These are phyloP conservation scores for Xyrauchen texanus DNA, from an alignment of 2,113 vertebrate species.

Conservation along the genomic window DNA sequence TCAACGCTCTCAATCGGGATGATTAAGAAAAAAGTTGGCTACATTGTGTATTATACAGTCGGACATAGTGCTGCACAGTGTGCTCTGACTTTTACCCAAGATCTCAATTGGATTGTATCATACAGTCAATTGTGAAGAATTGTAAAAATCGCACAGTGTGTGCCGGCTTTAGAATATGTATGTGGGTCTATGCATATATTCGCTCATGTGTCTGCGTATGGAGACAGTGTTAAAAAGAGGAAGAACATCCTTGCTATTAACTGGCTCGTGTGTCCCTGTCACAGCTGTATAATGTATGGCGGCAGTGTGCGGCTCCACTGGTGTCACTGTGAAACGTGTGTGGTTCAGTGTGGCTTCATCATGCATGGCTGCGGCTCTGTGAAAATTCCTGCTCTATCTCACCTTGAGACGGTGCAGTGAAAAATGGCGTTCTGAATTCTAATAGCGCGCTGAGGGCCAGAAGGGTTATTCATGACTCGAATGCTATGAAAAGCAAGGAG, in stretches of 20 bases:
- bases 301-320: not conserved
- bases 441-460: constrained; percentile 17
- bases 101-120: too few relatives aligned
- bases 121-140: too few relatives aligned
- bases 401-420: constrained; percentile 4
- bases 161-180: too few relatives aligned
- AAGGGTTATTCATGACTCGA: constrained; percentile 41
- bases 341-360: not conserved
- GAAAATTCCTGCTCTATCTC: not conserved
- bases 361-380: not conserved
- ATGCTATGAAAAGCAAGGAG: not conserved
- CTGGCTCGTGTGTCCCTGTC: not conserved
- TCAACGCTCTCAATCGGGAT: too few relatives aligned
- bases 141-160: too few relatives aligned
- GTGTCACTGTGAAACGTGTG: not conserved
- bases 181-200: too few relatives aligned
- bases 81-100: too few relatives aligned
- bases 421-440: constrained; percentile 31
- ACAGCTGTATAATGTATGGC: not conserved
- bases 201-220: too few relatives aligned
- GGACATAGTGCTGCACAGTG: too few relatives aligned
- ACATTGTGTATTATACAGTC: too few relatives aligned
- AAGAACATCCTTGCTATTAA: not conserved
- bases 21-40: too few relatives aligned
- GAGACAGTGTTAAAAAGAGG: not conserved